These are phyloP conservation scores for Pseudopleuronectes americanus DNA, from an alignment of 2,797 vertebrate species.

Conservation along the genomic window DNA sequence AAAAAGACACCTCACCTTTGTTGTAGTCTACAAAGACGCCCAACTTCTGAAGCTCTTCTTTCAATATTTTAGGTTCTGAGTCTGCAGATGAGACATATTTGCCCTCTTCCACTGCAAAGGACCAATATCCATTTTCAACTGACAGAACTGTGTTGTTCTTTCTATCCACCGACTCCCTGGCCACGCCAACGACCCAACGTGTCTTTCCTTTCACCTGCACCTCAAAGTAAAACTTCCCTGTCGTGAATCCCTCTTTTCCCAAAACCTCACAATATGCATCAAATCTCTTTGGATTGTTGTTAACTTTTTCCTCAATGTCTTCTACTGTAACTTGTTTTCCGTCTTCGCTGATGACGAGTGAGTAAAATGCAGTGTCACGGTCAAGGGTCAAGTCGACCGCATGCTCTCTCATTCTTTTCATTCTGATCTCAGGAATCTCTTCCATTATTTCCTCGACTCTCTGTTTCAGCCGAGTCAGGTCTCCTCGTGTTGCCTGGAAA, in stretches of 20 bases:
- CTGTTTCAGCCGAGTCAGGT: slow-evolving; percentile 5
- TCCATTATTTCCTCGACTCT: slow-evolving; percentile 8
- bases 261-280: not conserved
- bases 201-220: slow-evolving; percentile 36
- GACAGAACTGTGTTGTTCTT: fast-evolving
- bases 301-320: fast-evolving
- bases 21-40: slow-evolving; percentile 34
- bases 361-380: slow-evolving; percentile 20
- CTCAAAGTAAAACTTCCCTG: slow-evolving; percentile 53
- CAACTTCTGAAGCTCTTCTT: slow-evolving; percentile 20
- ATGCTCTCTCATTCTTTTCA: slow-evolving; percentile 36
- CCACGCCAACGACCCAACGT: slow-evolving; percentile 3
- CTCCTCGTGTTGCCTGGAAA: not conserved
- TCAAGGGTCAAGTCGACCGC: slow-evolving; percentile 50
- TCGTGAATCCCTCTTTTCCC: slow-evolving; percentile 43
- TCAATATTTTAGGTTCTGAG: not conserved
- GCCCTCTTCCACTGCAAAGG: not conserved
- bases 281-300: too few species aligned
- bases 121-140: slow-evolving; percentile 5
- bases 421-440: slow-evolving; percentile 36
- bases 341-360: slow-evolving; percentile 34
- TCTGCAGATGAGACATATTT: fast-evolving
- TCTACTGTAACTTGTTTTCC: slow-evolving; percentile 14
- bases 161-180: slow-evolving; percentile 27
- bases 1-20: slow-evolving; percentile 35